Evolutionary conservation across 2,888 invertebrate species (phyloP).

Genomic region (Anthophora plumipes): DNA sequence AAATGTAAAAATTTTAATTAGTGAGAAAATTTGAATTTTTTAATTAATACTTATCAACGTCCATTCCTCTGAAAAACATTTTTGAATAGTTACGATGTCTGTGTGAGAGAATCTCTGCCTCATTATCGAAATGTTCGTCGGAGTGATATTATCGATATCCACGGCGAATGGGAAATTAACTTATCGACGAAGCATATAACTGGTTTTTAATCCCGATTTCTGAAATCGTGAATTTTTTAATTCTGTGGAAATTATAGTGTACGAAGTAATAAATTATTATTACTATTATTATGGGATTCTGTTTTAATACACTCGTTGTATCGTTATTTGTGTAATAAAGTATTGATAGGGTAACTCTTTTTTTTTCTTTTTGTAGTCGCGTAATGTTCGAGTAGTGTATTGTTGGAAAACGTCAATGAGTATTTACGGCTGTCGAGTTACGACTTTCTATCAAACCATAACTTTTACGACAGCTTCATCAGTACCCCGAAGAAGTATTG

Average conservation of each 20-base stretch:
- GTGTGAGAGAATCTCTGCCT: background rate
- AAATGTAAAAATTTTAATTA: too few species aligned
- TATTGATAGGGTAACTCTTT: background rate
- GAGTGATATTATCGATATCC: slow-evolving; percentile 1
- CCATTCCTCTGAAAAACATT: too few species aligned
- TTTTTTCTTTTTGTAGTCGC: background rate
- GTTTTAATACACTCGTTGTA: too few species aligned
- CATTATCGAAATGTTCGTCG: slow-evolving; percentile 3
- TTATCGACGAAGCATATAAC: background rate
- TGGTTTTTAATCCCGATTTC: background rate
- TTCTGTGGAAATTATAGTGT: too few species aligned
- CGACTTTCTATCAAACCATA: background rate
- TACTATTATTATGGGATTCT: too few species aligned
- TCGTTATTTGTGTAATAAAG: too few species aligned
- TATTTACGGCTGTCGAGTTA: background rate
- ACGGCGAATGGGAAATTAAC: slow-evolving; percentile 5
- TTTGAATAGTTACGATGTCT: too few species aligned
- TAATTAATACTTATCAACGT: too few species aligned
- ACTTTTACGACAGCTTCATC: background rate
- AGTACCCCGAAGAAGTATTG: background rate
- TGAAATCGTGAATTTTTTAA: background rate
- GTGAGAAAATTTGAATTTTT: too few species aligned
- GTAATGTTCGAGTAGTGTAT: background rate
- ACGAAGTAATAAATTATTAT: too few species aligned
- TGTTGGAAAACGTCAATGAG: background rate